phyloP scores from a whole-genome alignment of 1,140 invertebrate genomes.

The Scaptodrosophila lebanonensis region DNA sequence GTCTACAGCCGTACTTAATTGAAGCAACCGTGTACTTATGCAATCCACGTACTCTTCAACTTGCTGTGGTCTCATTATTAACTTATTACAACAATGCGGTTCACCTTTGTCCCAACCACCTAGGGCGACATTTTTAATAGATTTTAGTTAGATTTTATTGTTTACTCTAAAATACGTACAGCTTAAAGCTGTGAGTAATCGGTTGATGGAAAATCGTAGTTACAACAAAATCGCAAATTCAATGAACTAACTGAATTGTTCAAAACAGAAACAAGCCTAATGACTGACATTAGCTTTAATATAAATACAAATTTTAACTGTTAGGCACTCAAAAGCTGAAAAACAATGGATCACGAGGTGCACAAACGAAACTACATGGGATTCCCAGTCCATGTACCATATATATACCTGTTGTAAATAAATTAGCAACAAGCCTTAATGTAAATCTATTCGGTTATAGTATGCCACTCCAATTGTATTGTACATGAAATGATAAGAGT shows the following conservation, averaged over 20 bases:
- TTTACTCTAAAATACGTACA: not conserved
- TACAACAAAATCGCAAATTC: constrained; percentile 1
- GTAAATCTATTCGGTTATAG: too few relatives aligned
- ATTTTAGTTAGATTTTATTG: constrained; percentile 6
- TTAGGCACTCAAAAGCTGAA: constrained; percentile 13
- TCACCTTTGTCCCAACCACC: too few relatives aligned
- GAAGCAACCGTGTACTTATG: constrained; percentile 33
- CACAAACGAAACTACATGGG: not conserved
- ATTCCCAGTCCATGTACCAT: too few relatives aligned
- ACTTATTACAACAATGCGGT: constrained; percentile 21
- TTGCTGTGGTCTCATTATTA: constrained; percentile 35
- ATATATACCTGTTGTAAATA: constrained; percentile 30
- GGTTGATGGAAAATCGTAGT: constrained; percentile 24
- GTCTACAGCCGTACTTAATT: constrained; percentile 24
- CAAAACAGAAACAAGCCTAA: constrained; percentile 24
- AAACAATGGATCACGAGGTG: not conserved
- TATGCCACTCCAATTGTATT: too few relatives aligned
- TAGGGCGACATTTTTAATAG: not conserved
- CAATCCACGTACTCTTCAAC: constrained; percentile 16
- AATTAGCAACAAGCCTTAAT: not conserved
- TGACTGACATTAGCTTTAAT: constrained; percentile 49
- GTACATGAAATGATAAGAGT: too few relatives aligned
- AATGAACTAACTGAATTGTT: constrained; percentile 7
- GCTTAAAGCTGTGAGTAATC: constrained; percentile 12
- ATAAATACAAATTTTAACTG: constrained; percentile 11